Evolutionary conservation across 2,888 invertebrate genomes (phyloP), one percentile per base, ranked within the genome.

Genomic region (Rhingia campestris): DNA sequence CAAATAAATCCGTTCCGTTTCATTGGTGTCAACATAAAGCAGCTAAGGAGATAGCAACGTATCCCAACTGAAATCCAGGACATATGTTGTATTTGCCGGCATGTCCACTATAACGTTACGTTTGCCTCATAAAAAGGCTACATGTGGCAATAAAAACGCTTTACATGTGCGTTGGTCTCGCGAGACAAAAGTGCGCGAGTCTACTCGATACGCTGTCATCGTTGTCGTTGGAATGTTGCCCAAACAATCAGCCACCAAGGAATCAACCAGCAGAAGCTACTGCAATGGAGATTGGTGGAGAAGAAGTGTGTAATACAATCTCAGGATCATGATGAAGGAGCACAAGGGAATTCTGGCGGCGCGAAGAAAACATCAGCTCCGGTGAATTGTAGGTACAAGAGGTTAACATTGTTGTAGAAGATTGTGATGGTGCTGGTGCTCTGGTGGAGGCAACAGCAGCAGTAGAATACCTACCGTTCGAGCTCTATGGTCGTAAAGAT

Each of bases 21-120:
- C 79, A 79, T 64, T 82, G 79, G 73, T 82, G 82, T 82, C 82
- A 82, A 79, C 82, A 82, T 82, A 82, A 82, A 82, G 59, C 72
- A 75, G 63, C 37, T 69, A 45, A 67, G 67, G 66, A 59, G 43
- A 58, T 51, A 64, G 58, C 73, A 66, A 45, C 67, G 37, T 54
- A 80, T 61, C 47, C 43, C 73, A 39, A 22, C 22, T 2, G 22
- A 22, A 63, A 63, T 63, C 63, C 70, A 56, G 67, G 66, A 59
- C 35, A 43, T 33, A 54, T 54, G 56, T 39, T 47, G 35, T 56
- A 56, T 22, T 22, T 22, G 22, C 22, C 12, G 37, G n/a, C 9
- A 10, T 67, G 45, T 43, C 43, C 54, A 43, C 41, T 51, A 22
- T 22, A 43, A 35, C 54, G 4, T 7, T 47, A 12, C 10, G 47